Evolutionary conservation across 1,140 invertebrate species (phyloP).

Genomic region (Procambarus virginalis): DNA sequence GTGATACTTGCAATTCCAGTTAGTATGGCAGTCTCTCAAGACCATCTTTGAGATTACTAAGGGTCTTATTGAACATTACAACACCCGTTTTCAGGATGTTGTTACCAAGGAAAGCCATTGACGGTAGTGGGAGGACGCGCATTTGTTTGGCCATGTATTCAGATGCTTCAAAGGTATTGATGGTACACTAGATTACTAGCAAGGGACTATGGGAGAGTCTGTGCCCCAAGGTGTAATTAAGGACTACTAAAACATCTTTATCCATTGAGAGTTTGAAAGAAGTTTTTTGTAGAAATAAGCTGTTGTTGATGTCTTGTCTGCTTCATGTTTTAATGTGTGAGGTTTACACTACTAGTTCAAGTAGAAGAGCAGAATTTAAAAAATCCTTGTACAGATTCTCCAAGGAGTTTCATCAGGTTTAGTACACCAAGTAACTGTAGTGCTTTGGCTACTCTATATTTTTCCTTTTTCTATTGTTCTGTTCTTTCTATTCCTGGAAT

Average conservation of each 20-base stretch:
- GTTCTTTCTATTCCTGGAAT: slow-evolving; percentile 21
- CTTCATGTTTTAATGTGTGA: slow-evolving; percentile 5
- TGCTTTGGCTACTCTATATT: slow-evolving; percentile 21
- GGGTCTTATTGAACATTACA: slow-evolving; percentile 15
- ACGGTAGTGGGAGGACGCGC: slow-evolving; percentile 95
- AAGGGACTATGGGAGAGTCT: slow-evolving; percentile 31
- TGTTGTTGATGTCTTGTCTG: slow-evolving; percentile 1
- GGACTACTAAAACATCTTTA: neutral
- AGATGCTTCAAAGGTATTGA: slow-evolving; percentile 86
- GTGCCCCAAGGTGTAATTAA: slow-evolving; percentile 16
- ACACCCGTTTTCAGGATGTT: slow-evolving; percentile 81
- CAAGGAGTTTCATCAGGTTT: slow-evolving; percentile 23
- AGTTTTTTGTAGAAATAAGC: neutral
- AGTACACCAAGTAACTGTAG: slow-evolving; percentile 27
- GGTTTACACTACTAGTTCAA: neutral
- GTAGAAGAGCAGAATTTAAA: neutral
- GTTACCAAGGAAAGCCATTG: slow-evolving; percentile 87
- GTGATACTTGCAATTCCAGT: no score
- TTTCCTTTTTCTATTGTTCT: slow-evolving; percentile 13
- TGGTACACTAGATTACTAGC: neutral
- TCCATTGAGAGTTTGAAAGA: neutral
- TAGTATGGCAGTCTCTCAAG: neutral
- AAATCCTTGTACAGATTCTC: slow-evolving; percentile 35
- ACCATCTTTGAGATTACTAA: neutral
- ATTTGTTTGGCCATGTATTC: slow-evolving; percentile 96